phyloP scores from a whole-genome alignment of 2,113 vertebrate species.

The Gnathonemus longibarbis region DNA sequence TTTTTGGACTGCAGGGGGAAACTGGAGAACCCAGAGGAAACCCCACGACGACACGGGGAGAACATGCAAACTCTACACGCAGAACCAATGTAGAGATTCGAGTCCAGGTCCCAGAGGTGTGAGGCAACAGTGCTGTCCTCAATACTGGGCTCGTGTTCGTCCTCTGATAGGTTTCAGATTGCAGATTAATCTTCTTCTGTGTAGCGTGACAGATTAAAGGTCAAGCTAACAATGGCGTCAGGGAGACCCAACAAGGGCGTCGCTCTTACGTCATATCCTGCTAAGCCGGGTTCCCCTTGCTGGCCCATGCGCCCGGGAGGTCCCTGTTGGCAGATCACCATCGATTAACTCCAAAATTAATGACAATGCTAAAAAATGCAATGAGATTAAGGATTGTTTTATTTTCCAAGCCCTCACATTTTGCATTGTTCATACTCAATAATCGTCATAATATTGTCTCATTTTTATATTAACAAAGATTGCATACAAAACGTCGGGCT shows the following conservation, averaged over 20 bases:
- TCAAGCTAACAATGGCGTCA: neutral
- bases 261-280: slow-evolving; percentile 79
- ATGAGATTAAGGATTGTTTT: neutral
- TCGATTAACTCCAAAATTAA: neutral
- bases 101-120: neutral
- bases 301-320: slow-evolving; percentile 86
- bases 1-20: neutral
- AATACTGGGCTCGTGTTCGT: neutral
- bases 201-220: neutral
- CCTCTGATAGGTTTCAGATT: neutral
- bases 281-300: slow-evolving; percentile 84
- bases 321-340: slow-evolving; percentile 59
- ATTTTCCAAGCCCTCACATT: neutral
- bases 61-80: neutral
- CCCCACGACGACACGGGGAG: neutral
- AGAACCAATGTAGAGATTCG: neutral
- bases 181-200: neutral
- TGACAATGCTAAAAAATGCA: neutral
- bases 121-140: neutral
- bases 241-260: neutral
- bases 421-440: neutral
- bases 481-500: neutral
- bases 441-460: neutral
- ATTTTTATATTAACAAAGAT: neutral
- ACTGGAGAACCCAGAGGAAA: neutral